phyloP scores from a whole-genome alignment of 2,797 vertebrate genomes.

The Sorex maritimensis region DNA sequence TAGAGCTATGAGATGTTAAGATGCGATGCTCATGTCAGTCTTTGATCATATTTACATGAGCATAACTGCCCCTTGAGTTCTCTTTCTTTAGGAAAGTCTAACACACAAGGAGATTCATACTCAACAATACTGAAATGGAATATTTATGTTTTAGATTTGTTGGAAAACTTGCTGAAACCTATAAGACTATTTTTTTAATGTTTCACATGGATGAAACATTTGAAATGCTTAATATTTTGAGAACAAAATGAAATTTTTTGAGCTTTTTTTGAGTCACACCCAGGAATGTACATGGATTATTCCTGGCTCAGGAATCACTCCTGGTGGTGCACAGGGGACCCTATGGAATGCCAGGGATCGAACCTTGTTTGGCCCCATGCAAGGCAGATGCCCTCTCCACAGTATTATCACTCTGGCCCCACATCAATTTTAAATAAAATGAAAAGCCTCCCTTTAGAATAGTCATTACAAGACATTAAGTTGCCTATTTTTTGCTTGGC shows the following conservation, averaged over 20 bases:
- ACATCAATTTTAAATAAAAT: slow-evolving; percentile 75
- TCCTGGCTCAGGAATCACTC: too few relatives aligned
- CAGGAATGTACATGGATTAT: too few relatives aligned
- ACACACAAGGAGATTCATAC: background rate
- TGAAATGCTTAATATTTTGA: slow-evolving; percentile 70
- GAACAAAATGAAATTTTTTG: slow-evolving; percentile 36
- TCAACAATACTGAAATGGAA: background rate
- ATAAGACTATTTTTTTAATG: background rate
- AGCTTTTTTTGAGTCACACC: too few relatives aligned
- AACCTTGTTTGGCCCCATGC: too few relatives aligned
- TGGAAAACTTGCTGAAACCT: slow-evolving; percentile 37
- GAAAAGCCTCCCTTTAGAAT: slow-evolving; percentile 37
- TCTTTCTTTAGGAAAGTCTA: background rate
- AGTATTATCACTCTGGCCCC: background rate
- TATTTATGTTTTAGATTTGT: slow-evolving; percentile 19
- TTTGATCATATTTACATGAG: background rate
- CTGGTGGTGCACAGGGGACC: too few relatives aligned
- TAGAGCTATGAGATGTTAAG: background rate
- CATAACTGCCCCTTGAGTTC: background rate
- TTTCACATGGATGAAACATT: background rate
- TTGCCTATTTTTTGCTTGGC: slow-evolving; percentile 19
- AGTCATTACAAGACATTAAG: slow-evolving; percentile 34
- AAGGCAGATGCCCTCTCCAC: too few relatives aligned
- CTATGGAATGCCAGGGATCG: too few relatives aligned
- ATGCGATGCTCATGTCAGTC: background rate